Base-by-base conservation (phyloP, 2,888 invertebrate species). In the Trypoxylon attenuatum region DNA sequence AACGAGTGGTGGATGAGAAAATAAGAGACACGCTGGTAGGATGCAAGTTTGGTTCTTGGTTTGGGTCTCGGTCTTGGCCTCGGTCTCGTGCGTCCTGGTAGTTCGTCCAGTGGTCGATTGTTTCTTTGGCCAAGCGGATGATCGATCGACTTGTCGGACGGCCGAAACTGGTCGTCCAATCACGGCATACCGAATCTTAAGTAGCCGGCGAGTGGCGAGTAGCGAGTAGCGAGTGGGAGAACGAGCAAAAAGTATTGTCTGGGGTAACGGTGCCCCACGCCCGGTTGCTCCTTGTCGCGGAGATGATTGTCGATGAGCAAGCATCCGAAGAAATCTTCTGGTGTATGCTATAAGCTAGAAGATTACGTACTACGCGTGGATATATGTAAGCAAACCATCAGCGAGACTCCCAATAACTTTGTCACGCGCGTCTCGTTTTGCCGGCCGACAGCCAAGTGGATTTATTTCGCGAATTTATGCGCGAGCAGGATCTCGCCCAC, bases 111-210 rank as follows among this genome's bases (percentile, higher is more conserved):
- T 49, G 49, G 57, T 38, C 43, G 69, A 78, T 76, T 78, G 78
- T 76, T 78, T 74, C 76, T 78, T 73, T 78, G 70, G 63, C 66
- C 57, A 62, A 54, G 69, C 61, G 66, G 72, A 78, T 78, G 78
- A 78, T 78, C 78, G 78, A 78, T 78, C 78, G 78, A 59, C 70
- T 74, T 67, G 73, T 77, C 72, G 49, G 69, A 50, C 73, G 62
- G 59, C 64, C 64, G 61, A 61, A 62, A 71, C 67, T 59, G 76
- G 64, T 59, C 67, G 69, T 65, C 76, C 60, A 71, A 73, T 76
- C 67, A 71, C 61, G 67, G 66, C 76, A 71, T 67, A 71, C 76
- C 73, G 73, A 76, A 76, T 76, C 73, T 71, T 62, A 76, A 76
- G 76, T 73, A 73, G 76, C 66, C 66, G n/a, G n/a, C n/a, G 41